Evolutionary conservation across 2,113 vertebrate genomes (phyloP).

Genomic region (Tonatia bakeri): DNA sequence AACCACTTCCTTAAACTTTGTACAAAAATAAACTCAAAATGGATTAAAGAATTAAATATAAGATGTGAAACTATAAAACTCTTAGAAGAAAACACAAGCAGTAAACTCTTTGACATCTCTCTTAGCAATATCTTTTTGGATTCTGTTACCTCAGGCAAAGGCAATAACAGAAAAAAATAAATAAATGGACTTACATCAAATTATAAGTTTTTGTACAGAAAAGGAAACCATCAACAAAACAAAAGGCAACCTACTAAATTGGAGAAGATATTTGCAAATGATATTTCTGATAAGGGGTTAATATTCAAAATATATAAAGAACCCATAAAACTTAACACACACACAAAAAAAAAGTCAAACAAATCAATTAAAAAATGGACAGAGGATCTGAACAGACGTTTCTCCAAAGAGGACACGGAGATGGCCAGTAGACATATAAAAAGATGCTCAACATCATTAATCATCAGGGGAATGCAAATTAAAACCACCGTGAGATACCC

Average conservation of each 20-base stretch:
- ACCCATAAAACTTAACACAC: background rate
- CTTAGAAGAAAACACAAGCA: background rate
- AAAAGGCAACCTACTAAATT: background rate
- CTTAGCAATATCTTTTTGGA: background rate
- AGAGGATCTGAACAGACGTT: background rate
- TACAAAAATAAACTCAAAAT: background rate
- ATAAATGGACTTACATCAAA: background rate
- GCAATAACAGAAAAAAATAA: background rate
- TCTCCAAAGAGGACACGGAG: too few relatives aligned
- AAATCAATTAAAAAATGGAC: background rate
- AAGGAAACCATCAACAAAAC: background rate
- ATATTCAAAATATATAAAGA: background rate
- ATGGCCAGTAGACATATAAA: background rate
- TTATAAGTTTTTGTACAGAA: background rate
- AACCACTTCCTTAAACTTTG: background rate
- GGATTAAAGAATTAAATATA: background rate
- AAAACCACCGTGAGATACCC: background rate
- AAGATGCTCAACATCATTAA: background rate
- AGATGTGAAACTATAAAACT: background rate
- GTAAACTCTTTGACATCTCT: too few relatives aligned
- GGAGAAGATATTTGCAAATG: background rate
- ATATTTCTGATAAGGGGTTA: background rate
- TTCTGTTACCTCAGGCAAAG: background rate
- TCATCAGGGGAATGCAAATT: background rate
- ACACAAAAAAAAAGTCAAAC: background rate